Base-by-base conservation (phyloP, 1,140 invertebrate species). In the Lutraria rhynchaena region DNA sequence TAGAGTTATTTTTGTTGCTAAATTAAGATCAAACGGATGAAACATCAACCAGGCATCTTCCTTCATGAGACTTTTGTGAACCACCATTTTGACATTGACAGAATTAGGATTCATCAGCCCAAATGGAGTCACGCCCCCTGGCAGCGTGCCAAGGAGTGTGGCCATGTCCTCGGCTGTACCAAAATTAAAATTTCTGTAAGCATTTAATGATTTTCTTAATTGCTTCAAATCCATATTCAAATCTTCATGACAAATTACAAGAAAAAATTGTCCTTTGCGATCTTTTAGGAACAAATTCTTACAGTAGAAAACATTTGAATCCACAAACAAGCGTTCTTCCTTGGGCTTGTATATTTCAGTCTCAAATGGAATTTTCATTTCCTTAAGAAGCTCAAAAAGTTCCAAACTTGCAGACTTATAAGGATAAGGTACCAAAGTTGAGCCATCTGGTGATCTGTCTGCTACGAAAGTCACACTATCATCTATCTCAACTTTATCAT, bases 251-350 rank as follows among this genome's bases (percentile, higher is more conserved):
- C 37, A 58, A 9, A 83, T 63, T 19, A 73, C 55, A 13, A 83
- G 24, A 35, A 78, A 83, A 65, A 71, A 83, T 19, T 78, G 61
- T 29, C 82, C 67, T 41, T 61, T 70, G 51, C 82, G 58, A 58
- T 83, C 82, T 53, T 83, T 83, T n/a, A 80, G 69, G 55, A 78
- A 73, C 9, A 83, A 53, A 35, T 78, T 78, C 27, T 83, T 78
- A 33, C 75, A 82, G 29, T 76, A 82, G 49, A 69, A 58, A 22
- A 57, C 60, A 41, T 63, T 55, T 33, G 57, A 15, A 55, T 65
- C 41, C 15, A 61, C 49, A 4, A 17, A 33, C 0, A 7, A 33
- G 35, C 57, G 17, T 57, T 51, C 22, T 17, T 44, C 31, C 37
- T 46, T 74, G n/a, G 71, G 71, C 24, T 60, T 74, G 71, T 74